Evolutionary conservation across 1,140 invertebrate species (phyloP).

Genomic region (Leptestheria dahalacensis): DNA sequence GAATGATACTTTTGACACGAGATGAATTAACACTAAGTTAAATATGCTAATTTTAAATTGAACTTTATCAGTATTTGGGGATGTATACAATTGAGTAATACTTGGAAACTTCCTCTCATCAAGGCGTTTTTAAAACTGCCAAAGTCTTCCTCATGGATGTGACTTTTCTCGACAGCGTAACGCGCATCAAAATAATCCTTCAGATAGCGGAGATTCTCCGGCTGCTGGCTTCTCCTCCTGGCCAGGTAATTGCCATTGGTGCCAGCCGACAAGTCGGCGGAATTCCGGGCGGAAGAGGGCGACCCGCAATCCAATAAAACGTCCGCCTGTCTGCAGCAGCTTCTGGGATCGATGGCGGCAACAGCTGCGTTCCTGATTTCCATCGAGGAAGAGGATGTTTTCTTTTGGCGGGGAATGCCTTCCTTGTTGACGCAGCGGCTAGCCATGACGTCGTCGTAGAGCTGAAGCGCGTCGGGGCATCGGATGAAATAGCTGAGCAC

Average conservation of each 20-base stretch:
- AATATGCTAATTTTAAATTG: too few relatives aligned
- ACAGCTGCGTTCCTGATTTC: background rate
- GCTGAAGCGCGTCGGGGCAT: background rate
- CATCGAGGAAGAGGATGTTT: background rate
- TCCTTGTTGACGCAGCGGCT: too few relatives aligned
- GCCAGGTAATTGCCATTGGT: background rate
- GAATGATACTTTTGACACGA: too few relatives aligned
- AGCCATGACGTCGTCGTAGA: background rate
- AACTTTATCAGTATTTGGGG: too few relatives aligned
- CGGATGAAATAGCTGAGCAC: background rate
- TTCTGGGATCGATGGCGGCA: background rate
- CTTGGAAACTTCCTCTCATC: background rate
- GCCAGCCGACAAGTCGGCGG: too few relatives aligned
- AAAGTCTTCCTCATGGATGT: background rate
- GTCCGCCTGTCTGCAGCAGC: background rate
- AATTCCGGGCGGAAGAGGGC: too few relatives aligned
- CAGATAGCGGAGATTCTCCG: constrained; percentile 2
- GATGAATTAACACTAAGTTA: too few relatives aligned
- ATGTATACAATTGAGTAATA: too few relatives aligned
- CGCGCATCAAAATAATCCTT: constrained; percentile 3
- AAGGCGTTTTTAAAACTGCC: background rate
- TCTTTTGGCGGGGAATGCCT: background rate
- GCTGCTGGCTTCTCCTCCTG: constrained; percentile 1
- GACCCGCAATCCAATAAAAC: background rate
- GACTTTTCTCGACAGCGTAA: background rate